phyloP scores from a whole-genome alignment of 1,140 invertebrate species.

The Drosophila setifemur region DNA sequence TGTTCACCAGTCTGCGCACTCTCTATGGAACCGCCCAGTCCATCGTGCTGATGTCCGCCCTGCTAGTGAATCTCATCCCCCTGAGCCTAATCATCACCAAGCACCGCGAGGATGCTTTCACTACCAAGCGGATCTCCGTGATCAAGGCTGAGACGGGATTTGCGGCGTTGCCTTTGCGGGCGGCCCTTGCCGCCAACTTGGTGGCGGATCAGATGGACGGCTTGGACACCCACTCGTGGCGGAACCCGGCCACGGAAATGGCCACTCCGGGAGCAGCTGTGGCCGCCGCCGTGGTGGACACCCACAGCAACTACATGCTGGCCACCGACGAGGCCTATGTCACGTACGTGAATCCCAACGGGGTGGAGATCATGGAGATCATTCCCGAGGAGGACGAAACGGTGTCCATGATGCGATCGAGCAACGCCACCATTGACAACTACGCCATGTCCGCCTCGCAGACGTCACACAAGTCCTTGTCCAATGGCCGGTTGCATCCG shows the following conservation, averaged over 20 bases:
- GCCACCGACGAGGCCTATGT: constrained; percentile 78
- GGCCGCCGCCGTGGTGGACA: constrained; percentile 65
- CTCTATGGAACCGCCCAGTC: constrained; percentile 77
- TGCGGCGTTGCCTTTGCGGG: constrained; percentile 57
- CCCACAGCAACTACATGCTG: constrained; percentile 75
- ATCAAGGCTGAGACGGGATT: constrained; percentile 72
- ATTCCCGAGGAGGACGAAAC: constrained; percentile 81
- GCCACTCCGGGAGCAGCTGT: constrained; percentile 23
- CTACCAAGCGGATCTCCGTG: constrained; percentile 76
- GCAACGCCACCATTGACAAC: constrained; percentile 77
- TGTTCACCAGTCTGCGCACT: constrained; percentile 79
- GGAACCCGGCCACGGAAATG: constrained; percentile 46
- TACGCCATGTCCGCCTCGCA: constrained; percentile 65
- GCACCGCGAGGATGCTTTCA: constrained; percentile 74
- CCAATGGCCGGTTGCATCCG: constrained; percentile 57
- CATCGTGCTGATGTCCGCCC: constrained; percentile 73
- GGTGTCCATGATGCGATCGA: constrained; percentile 74
- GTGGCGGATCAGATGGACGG: constrained; percentile 77
- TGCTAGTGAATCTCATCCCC: constrained; percentile 78
- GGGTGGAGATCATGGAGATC: constrained; percentile 81
- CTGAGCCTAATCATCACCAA: constrained; percentile 78
- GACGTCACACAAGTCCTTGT: constrained; percentile 58
- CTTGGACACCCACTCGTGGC: constrained; percentile 62
- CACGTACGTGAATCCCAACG: constrained; percentile 80
- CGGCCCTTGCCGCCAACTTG: constrained; percentile 52